A percentile compares a stretch with the other conserved stretches of the same genome.
Conservation (phyloP, 2,888 invertebrate genomes). For the Baccha elongata region DNA sequence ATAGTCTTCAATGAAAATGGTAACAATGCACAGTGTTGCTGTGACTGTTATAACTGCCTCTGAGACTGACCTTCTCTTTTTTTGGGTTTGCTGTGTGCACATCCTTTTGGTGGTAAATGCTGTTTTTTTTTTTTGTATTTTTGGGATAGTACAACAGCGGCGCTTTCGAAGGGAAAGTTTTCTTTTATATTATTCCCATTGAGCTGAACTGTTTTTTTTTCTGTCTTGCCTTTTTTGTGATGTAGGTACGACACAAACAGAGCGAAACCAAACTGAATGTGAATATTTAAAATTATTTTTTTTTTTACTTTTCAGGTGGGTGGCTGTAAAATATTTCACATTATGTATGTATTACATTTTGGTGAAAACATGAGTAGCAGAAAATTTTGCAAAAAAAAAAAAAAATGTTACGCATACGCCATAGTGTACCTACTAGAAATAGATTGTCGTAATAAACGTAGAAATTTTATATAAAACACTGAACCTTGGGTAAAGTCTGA, state of each 20-base stretch:
- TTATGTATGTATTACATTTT: slow-evolving; percentile 3
- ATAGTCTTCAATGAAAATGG: slow-evolving; percentile 53
- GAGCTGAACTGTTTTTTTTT: slow-evolving; percentile 13
- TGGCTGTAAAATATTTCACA: slow-evolving; percentile 21
- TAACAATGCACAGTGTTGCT: slow-evolving; percentile 26
- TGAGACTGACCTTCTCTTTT: slow-evolving; percentile 56
- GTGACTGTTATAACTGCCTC: slow-evolving; percentile 4
- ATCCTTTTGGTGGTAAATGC: slow-evolving; percentile 61
- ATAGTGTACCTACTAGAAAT: too few species aligned
- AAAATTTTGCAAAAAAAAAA: slow-evolving; percentile 3
- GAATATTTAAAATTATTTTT: slow-evolving; percentile 38
- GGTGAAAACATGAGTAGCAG: slow-evolving; percentile 1
- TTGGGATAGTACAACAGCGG: slow-evolving; percentile 17
- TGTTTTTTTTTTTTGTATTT: slow-evolving; percentile 8
- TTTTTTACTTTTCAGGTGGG: slow-evolving; percentile 27
- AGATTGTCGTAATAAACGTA: too few species aligned
- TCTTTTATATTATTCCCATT: slow-evolving; percentile 59
- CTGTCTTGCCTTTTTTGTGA: slow-evolving; percentile 42
- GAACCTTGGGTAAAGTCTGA: too few species aligned
- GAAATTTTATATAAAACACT: too few species aligned
- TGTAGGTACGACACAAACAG: slow-evolving; percentile 67
- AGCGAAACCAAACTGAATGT: slow-evolving; percentile 60
- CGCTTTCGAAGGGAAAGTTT: slow-evolving; percentile 72
- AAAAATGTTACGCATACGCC: slow-evolving; percentile 26
- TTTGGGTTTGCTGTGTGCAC: slow-evolving; percentile 44